A percentile compares a stretch with the other conserved stretches of the same genome.
Conservation (phyloP, 2,888 invertebrate species). For the Amiota minor region DNA sequence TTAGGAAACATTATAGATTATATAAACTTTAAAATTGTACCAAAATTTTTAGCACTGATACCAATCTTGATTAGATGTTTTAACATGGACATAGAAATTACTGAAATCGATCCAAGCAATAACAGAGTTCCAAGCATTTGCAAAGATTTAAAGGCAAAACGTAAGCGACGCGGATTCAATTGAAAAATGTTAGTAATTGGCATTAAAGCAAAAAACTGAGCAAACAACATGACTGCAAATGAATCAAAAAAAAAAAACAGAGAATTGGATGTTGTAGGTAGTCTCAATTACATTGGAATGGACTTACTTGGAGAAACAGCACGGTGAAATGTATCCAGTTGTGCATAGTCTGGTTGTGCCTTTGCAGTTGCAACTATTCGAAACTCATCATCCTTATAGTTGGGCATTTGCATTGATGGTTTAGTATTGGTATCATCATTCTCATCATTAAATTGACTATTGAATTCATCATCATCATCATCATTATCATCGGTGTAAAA, state of each 20-base stretch:
- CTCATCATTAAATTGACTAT: conserved; percentile 36
- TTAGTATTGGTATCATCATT: conserved; percentile 11
- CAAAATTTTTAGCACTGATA: conserved; percentile 69
- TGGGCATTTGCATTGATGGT: background rate
- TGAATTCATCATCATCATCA: background rate
- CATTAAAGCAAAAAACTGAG: conserved; percentile 76
- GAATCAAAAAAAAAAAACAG: background rate
- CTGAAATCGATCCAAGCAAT: conserved; percentile 52
- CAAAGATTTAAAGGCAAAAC: conserved; percentile 61
- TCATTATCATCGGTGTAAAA: background rate
- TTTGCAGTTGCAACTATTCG: conserved; percentile 25
- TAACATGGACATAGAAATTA: conserved; percentile 50
- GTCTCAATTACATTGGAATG: background rate
- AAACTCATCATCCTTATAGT: background rate
- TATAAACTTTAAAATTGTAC: conserved; percentile 44
- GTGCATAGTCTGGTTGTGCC: conserved; percentile 40
- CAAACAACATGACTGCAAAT: conserved; percentile 73
- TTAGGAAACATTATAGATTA: background rate
- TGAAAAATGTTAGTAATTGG: conserved; percentile 74
- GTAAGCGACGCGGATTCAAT: conserved; percentile 66
- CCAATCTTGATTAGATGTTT: conserved; percentile 59
- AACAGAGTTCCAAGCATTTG: conserved; percentile 53
- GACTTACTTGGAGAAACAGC: conserved; percentile 74
- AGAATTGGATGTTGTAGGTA: background rate
- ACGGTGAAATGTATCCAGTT: conserved; percentile 73